Conservation (phyloP, 2,113 vertebrate genomes). For the Proteles cristata region DNA sequence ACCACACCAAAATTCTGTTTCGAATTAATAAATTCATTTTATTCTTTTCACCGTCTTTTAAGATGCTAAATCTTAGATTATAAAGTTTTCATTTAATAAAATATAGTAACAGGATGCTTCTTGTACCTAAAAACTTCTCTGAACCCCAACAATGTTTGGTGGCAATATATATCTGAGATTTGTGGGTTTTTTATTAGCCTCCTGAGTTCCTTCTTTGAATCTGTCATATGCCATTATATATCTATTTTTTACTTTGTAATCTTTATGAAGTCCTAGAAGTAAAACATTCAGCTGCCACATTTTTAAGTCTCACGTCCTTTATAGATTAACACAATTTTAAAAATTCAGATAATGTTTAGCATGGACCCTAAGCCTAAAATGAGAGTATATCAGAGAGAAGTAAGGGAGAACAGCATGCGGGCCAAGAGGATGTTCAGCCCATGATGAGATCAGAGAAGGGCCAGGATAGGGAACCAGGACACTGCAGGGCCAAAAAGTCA, state of each 20-base stretch:
- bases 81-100: slow-evolving; percentile 35
- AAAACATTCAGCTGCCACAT: not conserved
- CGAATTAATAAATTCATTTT: not conserved
- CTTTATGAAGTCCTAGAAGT: not conserved
- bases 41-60: not conserved
- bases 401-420: not conserved
- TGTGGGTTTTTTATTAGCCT: not conserved
- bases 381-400: not conserved
- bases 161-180: not conserved
- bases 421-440: not conserved
- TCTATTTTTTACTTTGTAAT: not conserved
- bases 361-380: not conserved
- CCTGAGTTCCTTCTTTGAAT: slow-evolving; percentile 35
- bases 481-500: not conserved
- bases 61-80: not conserved
- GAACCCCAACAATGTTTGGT: not conserved
- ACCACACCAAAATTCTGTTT: not conserved
- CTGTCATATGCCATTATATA: not conserved
- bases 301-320: not conserved
- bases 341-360: not conserved
- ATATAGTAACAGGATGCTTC: not conserved
- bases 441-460: not conserved
- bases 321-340: not conserved
- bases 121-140: not conserved
- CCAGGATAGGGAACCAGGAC: not conserved